A percentile compares a stretch with the other conserved stretches of the same genome.
Evolutionary conservation across 2,888 invertebrate species (phyloP).

Genomic region (Taphrorychus bicolor): DNA sequence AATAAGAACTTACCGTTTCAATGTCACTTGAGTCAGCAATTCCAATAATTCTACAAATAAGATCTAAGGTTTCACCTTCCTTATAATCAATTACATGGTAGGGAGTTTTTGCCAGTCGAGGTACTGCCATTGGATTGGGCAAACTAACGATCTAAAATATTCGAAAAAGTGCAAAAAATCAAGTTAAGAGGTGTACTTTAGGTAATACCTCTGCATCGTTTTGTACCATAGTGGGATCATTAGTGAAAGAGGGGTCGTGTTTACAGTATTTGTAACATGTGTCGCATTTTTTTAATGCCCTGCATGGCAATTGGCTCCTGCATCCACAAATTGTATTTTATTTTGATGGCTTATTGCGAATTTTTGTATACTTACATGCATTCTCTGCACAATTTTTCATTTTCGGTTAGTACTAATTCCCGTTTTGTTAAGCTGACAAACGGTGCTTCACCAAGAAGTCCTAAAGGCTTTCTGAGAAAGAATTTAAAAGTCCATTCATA

Average conservation of each 20-base stretch:
- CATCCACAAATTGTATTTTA: constrained; percentile 4
- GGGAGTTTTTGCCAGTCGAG: constrained; percentile 32
- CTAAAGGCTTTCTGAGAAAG: too few relatives aligned
- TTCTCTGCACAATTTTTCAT: constrained; percentile 5
- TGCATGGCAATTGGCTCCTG: constrained; percentile 21
- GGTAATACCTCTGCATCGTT: constrained; percentile 2
- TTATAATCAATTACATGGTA: constrained; percentile 25
- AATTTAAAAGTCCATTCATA: too few relatives aligned
- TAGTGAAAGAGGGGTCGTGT: constrained; percentile 1
- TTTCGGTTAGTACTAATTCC: neutral
- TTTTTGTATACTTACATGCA: constrained; percentile 21
- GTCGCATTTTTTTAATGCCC: constrained; percentile 11
- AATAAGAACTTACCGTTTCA: constrained; percentile 37
- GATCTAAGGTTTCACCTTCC: constrained; percentile 36
- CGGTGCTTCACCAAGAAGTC: neutral
- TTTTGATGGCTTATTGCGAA: neutral
- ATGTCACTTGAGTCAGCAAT: constrained; percentile 38
- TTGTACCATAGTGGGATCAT: neutral
- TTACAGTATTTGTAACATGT: constrained; percentile 24
- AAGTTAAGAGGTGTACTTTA: neutral
- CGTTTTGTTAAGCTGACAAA: neutral
- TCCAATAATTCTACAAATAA: constrained; percentile 41
- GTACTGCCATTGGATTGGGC: constrained; percentile 1
- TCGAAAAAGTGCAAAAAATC: neutral
- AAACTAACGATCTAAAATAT: neutral